phyloP scores from a whole-genome alignment of 1,140 invertebrate genomes.

The Zaprionus inermis region DNA sequence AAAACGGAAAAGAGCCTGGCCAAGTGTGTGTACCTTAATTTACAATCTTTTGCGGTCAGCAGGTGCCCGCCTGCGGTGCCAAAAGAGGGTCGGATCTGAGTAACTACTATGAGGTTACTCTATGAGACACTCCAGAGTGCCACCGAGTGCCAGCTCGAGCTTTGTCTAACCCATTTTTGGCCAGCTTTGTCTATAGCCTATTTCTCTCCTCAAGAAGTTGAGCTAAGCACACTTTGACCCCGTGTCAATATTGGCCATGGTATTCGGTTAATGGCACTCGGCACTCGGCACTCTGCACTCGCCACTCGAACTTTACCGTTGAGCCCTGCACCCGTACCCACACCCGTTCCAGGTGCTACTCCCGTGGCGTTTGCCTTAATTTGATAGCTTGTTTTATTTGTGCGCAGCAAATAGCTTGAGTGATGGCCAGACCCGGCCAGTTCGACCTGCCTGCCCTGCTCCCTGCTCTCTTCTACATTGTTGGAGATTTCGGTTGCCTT shows the following conservation, averaged over 20 bases:
- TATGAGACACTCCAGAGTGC: conserved; percentile 24
- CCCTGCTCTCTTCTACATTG: conserved; percentile 43
- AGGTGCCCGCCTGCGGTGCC: conserved; percentile 37
- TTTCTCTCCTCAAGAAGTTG: conserved; percentile 14
- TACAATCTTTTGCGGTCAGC: conserved; percentile 74
- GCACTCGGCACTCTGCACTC: conserved; percentile 27
- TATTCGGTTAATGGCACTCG: conserved; percentile 37
- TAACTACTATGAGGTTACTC: not conserved
- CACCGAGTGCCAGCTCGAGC: conserved; percentile 3
- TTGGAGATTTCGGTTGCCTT: conserved; percentile 36
- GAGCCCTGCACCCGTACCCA: not conserved
- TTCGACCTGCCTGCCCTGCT: conserved; percentile 8
- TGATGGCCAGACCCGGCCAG: conserved; percentile 54
- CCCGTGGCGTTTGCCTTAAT: conserved; percentile 69
- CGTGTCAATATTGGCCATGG: conserved; percentile 49
- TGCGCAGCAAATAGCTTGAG: conserved; percentile 76
- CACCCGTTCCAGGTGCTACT: conserved; percentile 39
- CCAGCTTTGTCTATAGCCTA: conserved; percentile 51
- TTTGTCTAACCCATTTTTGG: conserved; percentile 42
- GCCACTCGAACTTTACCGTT: conserved; percentile 46
- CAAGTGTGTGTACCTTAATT: conserved; percentile 66
- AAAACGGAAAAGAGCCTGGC: conserved; percentile 34
- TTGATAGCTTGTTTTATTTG: conserved; percentile 79
- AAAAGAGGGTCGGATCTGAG: conserved; percentile 3
- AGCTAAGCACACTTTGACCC: conserved; percentile 35